Evolutionary conservation across 2,113 vertebrate species (phyloP), one percentile per base, ranked within the genome.

Genomic region (Poeciliopsis occidentalis): DNA sequence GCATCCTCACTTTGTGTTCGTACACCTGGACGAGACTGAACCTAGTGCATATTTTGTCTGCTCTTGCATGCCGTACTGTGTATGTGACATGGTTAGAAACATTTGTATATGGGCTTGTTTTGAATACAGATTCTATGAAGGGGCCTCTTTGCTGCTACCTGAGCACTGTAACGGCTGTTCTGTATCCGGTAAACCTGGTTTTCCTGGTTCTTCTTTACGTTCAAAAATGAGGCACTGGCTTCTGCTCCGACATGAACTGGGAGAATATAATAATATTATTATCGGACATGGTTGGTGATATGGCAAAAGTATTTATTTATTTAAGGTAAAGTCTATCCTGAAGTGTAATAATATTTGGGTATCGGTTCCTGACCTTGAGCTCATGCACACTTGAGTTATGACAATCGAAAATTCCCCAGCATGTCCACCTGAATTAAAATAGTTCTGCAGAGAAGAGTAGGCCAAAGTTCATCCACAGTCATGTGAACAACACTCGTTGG

Each of bases 141-240:
- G 29, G 29, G 34, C 54, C 39, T 60, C 64, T 4, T 61, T 13
- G 64, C 67, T 13, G 62, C 70, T 67, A 61, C 77, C 29, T 79
- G 72, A 8, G n/a, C 63, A 65, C 47, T 62, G 30, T 12, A 69
- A 87, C 61, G 26, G 69, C 77, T 60, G 79, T 3, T 67, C 1
- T 15, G 11, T 51, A 80, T 75, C 62, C 63, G 73, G 83, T 76
- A 24, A 76, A 88, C 83, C 22, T 60, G 85, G 64, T 7, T 34
- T 27, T 77, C 69, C 41, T 61, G 64, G 51, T 22, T 60, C 51
- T n/a, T 75, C 67, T 15, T 69, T 69, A 24, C 22, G 22, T 24
- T 6, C 6, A 24, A 54, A 54, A 54, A 54, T 54, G 15, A 22
- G 24, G 51, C 51, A 54, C 22, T 54, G 7, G 15, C 6, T 51